Evolutionary conservation across 2,113 vertebrate species (phyloP), one percentile per base, ranked within the genome.

Genomic region (Corapipo altera): DNA sequence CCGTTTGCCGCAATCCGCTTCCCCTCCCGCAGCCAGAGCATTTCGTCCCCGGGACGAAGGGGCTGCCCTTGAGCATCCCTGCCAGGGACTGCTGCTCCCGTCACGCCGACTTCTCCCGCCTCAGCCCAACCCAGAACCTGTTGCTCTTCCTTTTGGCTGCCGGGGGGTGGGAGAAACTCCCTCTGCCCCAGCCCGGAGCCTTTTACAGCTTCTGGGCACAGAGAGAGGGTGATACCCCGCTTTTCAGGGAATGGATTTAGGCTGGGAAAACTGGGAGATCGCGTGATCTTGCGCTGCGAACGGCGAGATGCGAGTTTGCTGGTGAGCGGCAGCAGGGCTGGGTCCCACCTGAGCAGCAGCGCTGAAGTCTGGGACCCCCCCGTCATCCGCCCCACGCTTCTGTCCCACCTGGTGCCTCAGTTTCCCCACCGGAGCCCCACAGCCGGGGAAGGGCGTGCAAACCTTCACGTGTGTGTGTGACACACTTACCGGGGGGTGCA

Each of bases 241-340:
- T 67, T 41, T 54, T 7, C 32, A 19, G 55, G 55, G 49, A 32
- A 15, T 6, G 33, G 5, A 3, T 73, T 87, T 23, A 28, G 2
- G 37, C 52, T 37, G 78, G 75, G 62, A 5, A 35, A 80, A 86
- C 54, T 19, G 80, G 54, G 59, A 85, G 12, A 15, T 2, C 0
- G 4, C 27, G 5, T 5, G 43, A 4, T n/a, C 33, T 28, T 32
- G 28, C 5, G 26, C 77, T 28, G 65, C 77, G 35, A 58, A 6
- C 0, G 2, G 48, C 49, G 26, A 66, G 35, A 44, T 43, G 59
- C 0, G 8, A 12, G 7, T 23, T 46, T 1, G 2, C 28, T 6
- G 69, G 28, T 10, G 70, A 61, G 27, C 0, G 1, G 59, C 28
- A 3, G 64, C 7, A 16, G 66, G 48, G 12, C 9, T 8, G 27